These are phyloP conservation scores for Fragum sueziense DNA, from an alignment of 2,888 invertebrate species.

Conservation along the genomic window DNA sequence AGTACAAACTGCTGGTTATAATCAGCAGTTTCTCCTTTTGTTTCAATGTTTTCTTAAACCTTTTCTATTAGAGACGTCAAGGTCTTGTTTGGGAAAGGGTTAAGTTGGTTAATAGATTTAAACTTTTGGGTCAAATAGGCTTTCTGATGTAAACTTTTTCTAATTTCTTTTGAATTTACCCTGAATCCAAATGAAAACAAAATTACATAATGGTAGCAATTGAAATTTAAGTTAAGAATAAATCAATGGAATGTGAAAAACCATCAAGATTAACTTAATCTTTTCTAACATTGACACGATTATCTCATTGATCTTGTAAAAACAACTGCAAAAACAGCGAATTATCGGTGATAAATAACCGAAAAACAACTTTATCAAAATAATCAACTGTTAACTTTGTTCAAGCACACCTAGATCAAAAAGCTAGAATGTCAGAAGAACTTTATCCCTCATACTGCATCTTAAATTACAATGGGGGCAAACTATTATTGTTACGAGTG, in stretches of 20 bases:
- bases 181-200: no score
- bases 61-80: neutral
- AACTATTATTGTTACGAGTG: no score
- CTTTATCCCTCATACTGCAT: no score
- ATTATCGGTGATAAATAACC: slow-evolving; percentile 6
- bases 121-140: no score
- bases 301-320: slow-evolving; percentile 8
- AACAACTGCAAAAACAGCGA: neutral
- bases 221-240: neutral
- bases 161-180: no score
- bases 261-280: neutral
- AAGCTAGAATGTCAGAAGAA: neutral
- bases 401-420: neutral
- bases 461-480: no score
- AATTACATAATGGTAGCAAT: neutral
- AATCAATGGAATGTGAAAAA: neutral
- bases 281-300: neutral
- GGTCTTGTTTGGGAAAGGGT: no score
- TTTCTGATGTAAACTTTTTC: no score
- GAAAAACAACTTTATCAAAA: slow-evolving; percentile 4
- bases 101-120: neutral
- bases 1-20: neutral
- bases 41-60: slow-evolving; percentile 2
- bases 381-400: neutral
- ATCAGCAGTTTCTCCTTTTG: slow-evolving; percentile 1